phyloP scores from a whole-genome alignment of 37 sponge, comb jelly and placozoan species.

The Eunapius fragilis region DNA sequence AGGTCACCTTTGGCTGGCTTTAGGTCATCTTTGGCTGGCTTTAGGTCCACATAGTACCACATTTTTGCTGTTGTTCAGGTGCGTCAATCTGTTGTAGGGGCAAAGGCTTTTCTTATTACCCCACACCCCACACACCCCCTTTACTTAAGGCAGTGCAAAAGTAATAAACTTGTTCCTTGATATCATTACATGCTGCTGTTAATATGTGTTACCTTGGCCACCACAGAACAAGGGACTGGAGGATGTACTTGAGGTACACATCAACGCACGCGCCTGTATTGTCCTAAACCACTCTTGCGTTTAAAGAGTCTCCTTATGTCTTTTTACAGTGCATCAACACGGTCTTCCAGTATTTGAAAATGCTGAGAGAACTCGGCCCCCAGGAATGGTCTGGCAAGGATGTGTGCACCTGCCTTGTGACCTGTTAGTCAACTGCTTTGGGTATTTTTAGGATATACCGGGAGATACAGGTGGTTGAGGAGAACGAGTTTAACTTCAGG shows the following conservation, averaged over 20 bases:
- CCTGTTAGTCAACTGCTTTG: no score
- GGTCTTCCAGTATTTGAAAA: conserved; percentile 67
- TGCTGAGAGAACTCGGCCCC: conserved; percentile 32
- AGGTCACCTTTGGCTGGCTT: no score
- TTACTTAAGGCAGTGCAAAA: no score
- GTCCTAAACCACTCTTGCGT: no score
- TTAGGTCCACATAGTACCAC: no score
- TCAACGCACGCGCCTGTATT: not conserved
- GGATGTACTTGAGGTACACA: conserved; percentile 28
- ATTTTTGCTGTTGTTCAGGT: no score
- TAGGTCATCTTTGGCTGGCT: no score
- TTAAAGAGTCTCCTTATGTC: not conserved
- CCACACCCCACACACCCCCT: no score
- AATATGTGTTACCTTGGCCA: not conserved
- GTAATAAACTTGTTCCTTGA: not conserved
- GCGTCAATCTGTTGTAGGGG: no score
- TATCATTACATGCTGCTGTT: conserved; percentile 32
- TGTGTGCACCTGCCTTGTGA: not conserved
- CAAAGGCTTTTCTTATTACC: no score
- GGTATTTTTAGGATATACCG: conserved; percentile 47
- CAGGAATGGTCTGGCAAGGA: conserved; percentile 34
- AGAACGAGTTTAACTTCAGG: conserved; percentile 53
- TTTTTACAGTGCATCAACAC: conserved; percentile 41
- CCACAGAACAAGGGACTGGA: conserved; percentile 51
- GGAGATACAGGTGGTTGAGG: conserved; percentile 45